These are phyloP conservation scores for Ceyx cyanopectus DNA, from an alignment of 2,113 vertebrate species.

Conservation along the genomic window DNA sequence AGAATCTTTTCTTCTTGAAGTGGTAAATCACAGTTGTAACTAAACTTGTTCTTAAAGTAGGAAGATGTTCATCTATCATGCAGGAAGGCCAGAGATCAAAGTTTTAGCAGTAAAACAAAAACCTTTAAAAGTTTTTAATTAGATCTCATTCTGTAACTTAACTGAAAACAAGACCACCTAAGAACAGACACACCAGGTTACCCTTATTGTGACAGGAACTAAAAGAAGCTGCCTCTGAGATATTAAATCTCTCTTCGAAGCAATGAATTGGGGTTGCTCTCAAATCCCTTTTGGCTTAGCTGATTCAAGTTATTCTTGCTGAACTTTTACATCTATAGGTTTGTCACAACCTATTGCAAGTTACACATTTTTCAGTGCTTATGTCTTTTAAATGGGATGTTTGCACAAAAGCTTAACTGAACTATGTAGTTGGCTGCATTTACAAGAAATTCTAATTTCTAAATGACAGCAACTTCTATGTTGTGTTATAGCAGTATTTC, in stretches of 20 bases:
- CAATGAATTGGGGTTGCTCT: background rate
- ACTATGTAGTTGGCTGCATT: background rate
- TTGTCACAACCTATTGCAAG: background rate
- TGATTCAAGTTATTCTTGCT: background rate
- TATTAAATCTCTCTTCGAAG: background rate
- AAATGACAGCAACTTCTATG: background rate
- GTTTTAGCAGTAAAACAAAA: conserved; percentile 56
- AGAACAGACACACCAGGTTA: conserved; percentile 1
- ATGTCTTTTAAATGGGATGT: background rate
- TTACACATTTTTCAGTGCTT: background rate
- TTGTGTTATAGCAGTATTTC: background rate
- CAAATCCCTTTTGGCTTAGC: background rate
- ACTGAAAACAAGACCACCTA: conserved; percentile 49
- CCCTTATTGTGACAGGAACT: conserved; percentile 3
- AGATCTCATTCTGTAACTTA: conserved; percentile 10
- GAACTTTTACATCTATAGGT: background rate
- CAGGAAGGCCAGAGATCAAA: conserved; percentile 7
- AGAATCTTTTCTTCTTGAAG: conserved; percentile 28
- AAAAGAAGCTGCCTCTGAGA: background rate
- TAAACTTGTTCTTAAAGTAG: conserved; percentile 25
- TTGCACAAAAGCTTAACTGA: background rate
- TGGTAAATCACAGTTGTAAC: background rate
- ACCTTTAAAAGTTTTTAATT: conserved; percentile 39
- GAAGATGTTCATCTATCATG: conserved; percentile 9
- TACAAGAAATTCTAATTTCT: background rate